These are phyloP conservation scores for Epinotia nisella DNA, from an alignment of 2,888 invertebrate species.

Conservation along the genomic window DNA sequence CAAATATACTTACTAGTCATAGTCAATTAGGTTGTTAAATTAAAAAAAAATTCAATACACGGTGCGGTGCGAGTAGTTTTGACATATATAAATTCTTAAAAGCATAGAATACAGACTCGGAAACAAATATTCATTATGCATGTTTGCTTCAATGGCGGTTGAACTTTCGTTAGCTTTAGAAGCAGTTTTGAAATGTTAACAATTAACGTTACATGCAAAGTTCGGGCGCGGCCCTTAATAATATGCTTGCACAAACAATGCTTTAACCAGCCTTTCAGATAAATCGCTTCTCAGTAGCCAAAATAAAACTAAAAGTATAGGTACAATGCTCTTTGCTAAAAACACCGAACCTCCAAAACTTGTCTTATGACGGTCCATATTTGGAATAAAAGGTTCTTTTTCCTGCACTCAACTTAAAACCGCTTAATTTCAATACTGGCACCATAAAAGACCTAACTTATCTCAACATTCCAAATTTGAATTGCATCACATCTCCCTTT, in stretches of 20 bases:
- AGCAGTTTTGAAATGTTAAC: no score
- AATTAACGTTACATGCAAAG: not conserved
- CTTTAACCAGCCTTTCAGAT: not conserved
- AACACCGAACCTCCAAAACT: not conserved
- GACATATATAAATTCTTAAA: no score
- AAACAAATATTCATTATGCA: no score
- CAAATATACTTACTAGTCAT: no score
- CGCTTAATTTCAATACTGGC: slow-evolving; percentile 25
- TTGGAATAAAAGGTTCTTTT: slow-evolving; percentile 20
- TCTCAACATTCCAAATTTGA: slow-evolving; percentile 51
- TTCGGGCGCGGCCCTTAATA: not conserved
- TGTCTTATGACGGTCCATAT: not conserved
- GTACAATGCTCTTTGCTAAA: not conserved
- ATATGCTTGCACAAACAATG: not conserved
- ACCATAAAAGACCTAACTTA: slow-evolving; percentile 30
- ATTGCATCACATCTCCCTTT: slow-evolving; percentile 61
- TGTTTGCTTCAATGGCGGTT: no score
- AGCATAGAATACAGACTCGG: no score
- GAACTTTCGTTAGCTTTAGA: no score
- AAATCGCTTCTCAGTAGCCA: not conserved
- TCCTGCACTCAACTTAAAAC: not conserved
- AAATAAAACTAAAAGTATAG: not conserved
- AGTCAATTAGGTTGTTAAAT: no score
- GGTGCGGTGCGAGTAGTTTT: no score
- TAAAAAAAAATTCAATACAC: no score